These are phyloP conservation scores for Anoura caudifer DNA, from an alignment of 2,113 vertebrate species.

Conservation along the genomic window DNA sequence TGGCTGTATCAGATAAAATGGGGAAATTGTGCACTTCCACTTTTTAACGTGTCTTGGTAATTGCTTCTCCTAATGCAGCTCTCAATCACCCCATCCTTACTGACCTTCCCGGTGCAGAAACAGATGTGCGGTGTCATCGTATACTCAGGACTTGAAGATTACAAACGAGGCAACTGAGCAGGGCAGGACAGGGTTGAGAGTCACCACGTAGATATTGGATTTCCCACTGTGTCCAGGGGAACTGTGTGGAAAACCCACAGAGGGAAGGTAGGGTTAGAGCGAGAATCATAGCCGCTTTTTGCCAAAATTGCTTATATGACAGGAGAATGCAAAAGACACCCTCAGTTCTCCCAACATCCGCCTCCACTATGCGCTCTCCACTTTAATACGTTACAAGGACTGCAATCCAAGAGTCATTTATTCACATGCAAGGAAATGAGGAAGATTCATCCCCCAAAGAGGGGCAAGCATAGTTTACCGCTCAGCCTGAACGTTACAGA, in stretches of 20 bases:
- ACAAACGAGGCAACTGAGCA: constrained; percentile 62
- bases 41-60: constrained; percentile 73
- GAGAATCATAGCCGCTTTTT: constrained; percentile 28
- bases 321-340: neutral
- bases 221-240: constrained; percentile 49
- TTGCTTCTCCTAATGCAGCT: constrained; percentile 65
- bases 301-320: neutral
- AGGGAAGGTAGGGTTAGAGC: constrained; percentile 36
- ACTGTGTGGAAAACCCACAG: constrained; percentile 33
- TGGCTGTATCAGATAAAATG: constrained; percentile 46
- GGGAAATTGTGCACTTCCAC: constrained; percentile 62
- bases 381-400: neutral
- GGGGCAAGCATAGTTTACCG: neutral
- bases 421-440: neutral
- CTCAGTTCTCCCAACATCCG: neutral
- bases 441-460: neutral
- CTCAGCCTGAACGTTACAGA: neutral
- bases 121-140: constrained; percentile 69
- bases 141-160: constrained; percentile 58
- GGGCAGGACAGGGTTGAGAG: constrained; percentile 41
- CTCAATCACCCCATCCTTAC: constrained; percentile 60
- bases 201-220: constrained; percentile 53
- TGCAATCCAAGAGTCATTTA: neutral
- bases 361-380: neutral
- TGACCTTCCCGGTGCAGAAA: constrained; percentile 66